These are phyloP conservation scores for Neosalanx taihuensis DNA, from an alignment of 2,797 vertebrate species.

Conservation along the genomic window DNA sequence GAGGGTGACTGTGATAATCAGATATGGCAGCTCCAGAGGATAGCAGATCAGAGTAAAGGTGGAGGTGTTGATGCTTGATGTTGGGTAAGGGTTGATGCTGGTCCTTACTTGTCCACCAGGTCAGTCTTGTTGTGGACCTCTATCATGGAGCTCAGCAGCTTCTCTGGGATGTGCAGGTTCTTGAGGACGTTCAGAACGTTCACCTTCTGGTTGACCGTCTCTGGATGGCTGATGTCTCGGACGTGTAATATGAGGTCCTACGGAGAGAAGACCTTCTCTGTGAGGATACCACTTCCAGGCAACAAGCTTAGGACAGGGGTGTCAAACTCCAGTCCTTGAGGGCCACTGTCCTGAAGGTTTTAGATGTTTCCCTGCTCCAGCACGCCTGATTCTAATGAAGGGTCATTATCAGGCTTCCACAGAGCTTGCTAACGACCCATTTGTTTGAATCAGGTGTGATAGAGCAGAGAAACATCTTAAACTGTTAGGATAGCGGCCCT, in stretches of 20 bases:
- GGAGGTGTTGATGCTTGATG: background rate
- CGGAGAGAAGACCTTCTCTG: background rate
- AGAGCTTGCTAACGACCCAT: no score
- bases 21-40: background rate
- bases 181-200: constrained; percentile 83
- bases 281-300: background rate
- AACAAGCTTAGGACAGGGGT: background rate
- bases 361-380: no score
- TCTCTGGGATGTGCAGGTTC: constrained; percentile 78
- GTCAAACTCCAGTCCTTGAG: no score
- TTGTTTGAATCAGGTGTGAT: no score
- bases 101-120: constrained; percentile 79
- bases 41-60: background rate
- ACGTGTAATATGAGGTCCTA: constrained; percentile 92
- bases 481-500: no score
- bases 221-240: constrained; percentile 90
- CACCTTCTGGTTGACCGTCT: constrained; percentile 82
- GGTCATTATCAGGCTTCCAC: no score
- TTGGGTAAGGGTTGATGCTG: background rate
- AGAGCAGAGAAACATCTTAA: no score
- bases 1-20: background rate
- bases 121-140: constrained; percentile 96
- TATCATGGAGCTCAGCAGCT: constrained; percentile 78
- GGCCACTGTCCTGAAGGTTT: no score
- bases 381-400: no score